phyloP scores from a whole-genome alignment of 2,797 vertebrate species.

The Ptychobarbus kaznakovi region DNA sequence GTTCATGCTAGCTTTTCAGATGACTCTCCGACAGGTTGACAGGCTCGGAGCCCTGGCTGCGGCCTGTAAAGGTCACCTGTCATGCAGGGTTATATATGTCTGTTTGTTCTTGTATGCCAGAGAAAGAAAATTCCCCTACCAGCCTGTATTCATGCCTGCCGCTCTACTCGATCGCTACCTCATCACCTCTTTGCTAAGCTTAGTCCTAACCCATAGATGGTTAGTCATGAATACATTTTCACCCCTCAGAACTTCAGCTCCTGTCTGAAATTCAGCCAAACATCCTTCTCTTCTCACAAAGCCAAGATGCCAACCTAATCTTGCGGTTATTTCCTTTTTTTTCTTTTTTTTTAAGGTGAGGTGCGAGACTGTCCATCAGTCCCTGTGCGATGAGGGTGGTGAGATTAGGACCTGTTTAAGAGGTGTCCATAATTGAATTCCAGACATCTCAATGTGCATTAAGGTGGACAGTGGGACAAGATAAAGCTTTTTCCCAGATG shows the following conservation, averaged over 20 bases:
- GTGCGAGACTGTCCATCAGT: constrained; percentile 63
- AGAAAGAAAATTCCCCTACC: constrained; percentile 40
- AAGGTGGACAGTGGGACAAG: constrained; percentile 77
- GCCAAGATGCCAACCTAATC: constrained; percentile 12
- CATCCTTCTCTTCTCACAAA: constrained; percentile 21
- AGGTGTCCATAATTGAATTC: constrained; percentile 81
- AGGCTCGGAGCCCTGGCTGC: constrained; percentile 50
- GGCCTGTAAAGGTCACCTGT: constrained; percentile 62
- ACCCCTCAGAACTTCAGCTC: constrained; percentile 38
- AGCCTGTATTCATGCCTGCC: constrained; percentile 12
- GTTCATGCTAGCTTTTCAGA: constrained; percentile 52
- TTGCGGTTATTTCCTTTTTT: constrained; percentile 9
- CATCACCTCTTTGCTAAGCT: constrained; percentile 47
- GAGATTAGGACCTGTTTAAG: constrained; percentile 71
- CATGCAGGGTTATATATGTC: constrained; percentile 62
- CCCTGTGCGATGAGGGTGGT: constrained; percentile 48
- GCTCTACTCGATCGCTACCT: constrained; percentile 46
- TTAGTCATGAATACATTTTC: constrained; percentile 45
- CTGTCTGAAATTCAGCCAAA: constrained; percentile 35
- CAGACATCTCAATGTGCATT: constrained; percentile 78
- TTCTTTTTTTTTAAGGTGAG: constrained; percentile 58
- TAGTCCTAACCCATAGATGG: constrained; percentile 32
- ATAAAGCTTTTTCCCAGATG: constrained; percentile 80
- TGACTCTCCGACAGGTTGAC: constrained; percentile 56
- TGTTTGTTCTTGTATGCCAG: constrained; percentile 50